phyloP scores from a whole-genome alignment of 2,888 invertebrate species.

The Carabus problematicus region DNA sequence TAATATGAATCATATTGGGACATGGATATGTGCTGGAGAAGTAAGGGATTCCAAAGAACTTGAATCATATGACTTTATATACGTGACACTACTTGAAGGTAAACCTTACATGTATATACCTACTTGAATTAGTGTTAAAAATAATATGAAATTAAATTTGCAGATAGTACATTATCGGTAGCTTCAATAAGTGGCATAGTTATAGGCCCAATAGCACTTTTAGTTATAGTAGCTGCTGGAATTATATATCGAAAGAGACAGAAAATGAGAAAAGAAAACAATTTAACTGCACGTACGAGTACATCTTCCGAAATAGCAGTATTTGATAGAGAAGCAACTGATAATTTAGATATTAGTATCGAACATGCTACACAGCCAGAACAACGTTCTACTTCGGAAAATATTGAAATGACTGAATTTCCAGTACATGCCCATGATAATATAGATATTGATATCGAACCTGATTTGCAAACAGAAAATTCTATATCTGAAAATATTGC shows the following conservation, averaged over 20 bases:
- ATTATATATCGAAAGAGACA: constrained; percentile 24
- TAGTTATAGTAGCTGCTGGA: constrained; percentile 14
- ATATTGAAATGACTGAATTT: constrained; percentile 17
- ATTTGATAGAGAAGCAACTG: not conserved
- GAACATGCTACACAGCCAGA: not conserved
- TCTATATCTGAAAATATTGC: too few species aligned
- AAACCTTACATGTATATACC: not conserved
- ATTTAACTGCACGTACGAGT: not conserved
- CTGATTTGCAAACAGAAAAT: too few species aligned
- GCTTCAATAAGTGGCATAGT: constrained; percentile 34
- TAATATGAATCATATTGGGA: constrained; percentile 57
- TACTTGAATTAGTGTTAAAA: not conserved
- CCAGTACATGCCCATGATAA: not conserved
- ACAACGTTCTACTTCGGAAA: not conserved
- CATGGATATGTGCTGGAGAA: constrained; percentile 61
- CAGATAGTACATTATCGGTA: constrained; percentile 10
- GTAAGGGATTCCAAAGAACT: constrained; percentile 35
- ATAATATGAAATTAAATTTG: too few species aligned
- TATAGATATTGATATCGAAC: not conserved
- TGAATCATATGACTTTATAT: constrained; percentile 26
- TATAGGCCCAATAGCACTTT: constrained; percentile 4
- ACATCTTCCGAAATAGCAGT: constrained; percentile 2
- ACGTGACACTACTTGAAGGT: constrained; percentile 2
- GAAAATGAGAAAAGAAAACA: constrained; percentile 7
- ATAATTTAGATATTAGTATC: not conserved